Evolutionary conservation across 2,888 invertebrate genomes (phyloP), one percentile per base, ranked within the genome.

Genomic region (Meloe dianella): DNA sequence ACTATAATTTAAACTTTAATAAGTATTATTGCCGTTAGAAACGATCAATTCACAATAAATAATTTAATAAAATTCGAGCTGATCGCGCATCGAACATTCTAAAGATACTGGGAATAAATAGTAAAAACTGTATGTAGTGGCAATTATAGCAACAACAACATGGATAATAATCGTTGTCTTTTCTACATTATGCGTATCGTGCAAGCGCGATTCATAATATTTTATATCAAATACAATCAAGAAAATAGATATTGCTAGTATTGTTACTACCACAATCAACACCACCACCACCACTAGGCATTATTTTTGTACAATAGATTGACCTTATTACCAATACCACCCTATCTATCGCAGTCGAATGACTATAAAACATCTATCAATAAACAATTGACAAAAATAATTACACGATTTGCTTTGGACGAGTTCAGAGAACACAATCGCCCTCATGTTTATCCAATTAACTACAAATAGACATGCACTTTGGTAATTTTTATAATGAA

Each of bases 71-170:
- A 24, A 61, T 47, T 27, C 30, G 27, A 57, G 61, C 24, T 64
- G 65, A 63, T 60, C 65, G 65, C 68, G 65, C 68, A 65, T 47
- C 65, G 65, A 51, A 60, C 58, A 56, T 63, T 38, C 60, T 56
- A 57, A 68, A 63, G 63, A 60, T 61, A 65, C 68, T 65, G 67
- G 51, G 63, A 12, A 32, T 20, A 47, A 47, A 20, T 47, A 47
- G n/a, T 20, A 9, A 5, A 47, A 41, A 41, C 17, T n/a, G 38
- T 38, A 7, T 41, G 9, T 20, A 10, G n/a, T 47, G 10, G 20
- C 20, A 47, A 47, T 47, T 47, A 47, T 2, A 47, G 20, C 20
- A 47, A 47, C 20, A 47, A 20, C 5, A 47, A 20, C 20, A 47
- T 20, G 20, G 20, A 20, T 47, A 47, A 7, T 47, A 35, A 32